Evolutionary conservation across 2,888 invertebrate genomes (phyloP).

Genomic region (Yponomeuta evonymella): DNA sequence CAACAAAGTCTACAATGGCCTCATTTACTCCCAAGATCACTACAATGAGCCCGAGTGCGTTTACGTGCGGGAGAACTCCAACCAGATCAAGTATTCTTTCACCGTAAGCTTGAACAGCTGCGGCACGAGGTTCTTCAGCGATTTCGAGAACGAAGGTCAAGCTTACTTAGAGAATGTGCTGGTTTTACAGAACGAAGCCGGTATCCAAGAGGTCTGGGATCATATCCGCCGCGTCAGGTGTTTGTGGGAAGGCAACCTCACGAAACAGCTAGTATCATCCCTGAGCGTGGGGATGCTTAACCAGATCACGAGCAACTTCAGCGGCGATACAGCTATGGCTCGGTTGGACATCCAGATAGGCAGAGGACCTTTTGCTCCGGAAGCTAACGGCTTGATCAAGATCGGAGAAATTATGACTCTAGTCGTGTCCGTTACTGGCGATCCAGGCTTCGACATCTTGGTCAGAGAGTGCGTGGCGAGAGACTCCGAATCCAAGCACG

Average conservation of each 20-base stretch:
- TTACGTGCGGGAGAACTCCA: slow-evolving; percentile 83
- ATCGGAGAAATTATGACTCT: slow-evolving; percentile 89
- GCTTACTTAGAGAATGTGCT: slow-evolving; percentile 87
- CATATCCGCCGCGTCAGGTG: slow-evolving; percentile 86
- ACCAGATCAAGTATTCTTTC: slow-evolving; percentile 81
- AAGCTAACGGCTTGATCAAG: slow-evolving; percentile 85
- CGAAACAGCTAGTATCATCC: slow-evolving; percentile 83
- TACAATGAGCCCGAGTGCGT: slow-evolving; percentile 81
- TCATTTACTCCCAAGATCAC: slow-evolving; percentile 88
- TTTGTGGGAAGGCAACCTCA: slow-evolving; percentile 87
- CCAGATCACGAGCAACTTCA: slow-evolving; percentile 88
- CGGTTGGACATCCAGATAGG: slow-evolving; percentile 86
- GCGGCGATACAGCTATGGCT: slow-evolving; percentile 89
- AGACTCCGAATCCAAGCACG: slow-evolving; percentile 80
- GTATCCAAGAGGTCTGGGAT: slow-evolving; percentile 87
- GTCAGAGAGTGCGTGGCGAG: slow-evolving; percentile 86
- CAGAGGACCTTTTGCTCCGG: slow-evolving; percentile 84
- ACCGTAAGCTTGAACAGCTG: slow-evolving; percentile 85
- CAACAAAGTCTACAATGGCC: slow-evolving; percentile 84
- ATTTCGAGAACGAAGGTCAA: slow-evolving; percentile 84
- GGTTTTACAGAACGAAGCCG: slow-evolving; percentile 85
- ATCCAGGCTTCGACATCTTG: slow-evolving; percentile 85
- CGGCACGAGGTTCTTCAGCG: slow-evolving; percentile 87
- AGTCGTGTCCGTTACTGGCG: slow-evolving; percentile 86
- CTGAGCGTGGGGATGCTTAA: slow-evolving; percentile 87